Conservation (phyloP, 2,888 invertebrate genomes). For the Drosophila imparisetae region DNA sequence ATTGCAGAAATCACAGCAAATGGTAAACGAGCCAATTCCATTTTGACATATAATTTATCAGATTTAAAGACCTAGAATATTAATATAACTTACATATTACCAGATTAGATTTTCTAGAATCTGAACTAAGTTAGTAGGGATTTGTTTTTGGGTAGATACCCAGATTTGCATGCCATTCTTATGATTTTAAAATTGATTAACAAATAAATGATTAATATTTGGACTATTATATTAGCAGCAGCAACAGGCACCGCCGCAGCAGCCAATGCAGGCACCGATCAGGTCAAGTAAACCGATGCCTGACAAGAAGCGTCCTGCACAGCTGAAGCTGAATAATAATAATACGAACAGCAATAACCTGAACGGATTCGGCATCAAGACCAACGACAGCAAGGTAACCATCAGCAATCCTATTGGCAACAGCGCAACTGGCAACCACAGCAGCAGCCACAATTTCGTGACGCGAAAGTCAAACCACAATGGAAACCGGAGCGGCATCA, state of each 20-base stretch:
- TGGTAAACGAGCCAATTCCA: constrained; percentile 14
- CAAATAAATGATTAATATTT: background rate
- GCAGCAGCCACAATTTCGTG: constrained; percentile 28
- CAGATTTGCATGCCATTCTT: background rate
- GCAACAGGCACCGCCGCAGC: constrained; percentile 29
- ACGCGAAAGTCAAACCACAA: constrained; percentile 51
- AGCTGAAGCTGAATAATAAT: constrained; percentile 41
- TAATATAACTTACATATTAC: background rate
- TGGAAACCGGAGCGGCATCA: constrained; percentile 22
- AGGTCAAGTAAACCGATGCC: constrained; percentile 39
- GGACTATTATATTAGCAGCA: background rate
- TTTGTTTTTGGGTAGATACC: background rate
- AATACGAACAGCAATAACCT: constrained; percentile 33
- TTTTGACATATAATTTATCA: background rate
- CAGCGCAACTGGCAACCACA: constrained; percentile 21
- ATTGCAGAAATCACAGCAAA: constrained; percentile 38
- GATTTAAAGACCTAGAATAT: background rate
- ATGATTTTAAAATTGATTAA: background rate
- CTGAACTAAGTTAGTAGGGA: background rate
- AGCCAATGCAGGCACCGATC: constrained; percentile 27
- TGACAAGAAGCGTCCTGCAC: constrained; percentile 63
- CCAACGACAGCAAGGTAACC: constrained; percentile 32
- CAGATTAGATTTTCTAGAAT: background rate
- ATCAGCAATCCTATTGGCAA: constrained; percentile 12
- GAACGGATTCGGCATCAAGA: constrained; percentile 37